Base-by-base conservation (phyloP, 2,888 invertebrate genomes). In the Dendrolimus houi region DNA sequence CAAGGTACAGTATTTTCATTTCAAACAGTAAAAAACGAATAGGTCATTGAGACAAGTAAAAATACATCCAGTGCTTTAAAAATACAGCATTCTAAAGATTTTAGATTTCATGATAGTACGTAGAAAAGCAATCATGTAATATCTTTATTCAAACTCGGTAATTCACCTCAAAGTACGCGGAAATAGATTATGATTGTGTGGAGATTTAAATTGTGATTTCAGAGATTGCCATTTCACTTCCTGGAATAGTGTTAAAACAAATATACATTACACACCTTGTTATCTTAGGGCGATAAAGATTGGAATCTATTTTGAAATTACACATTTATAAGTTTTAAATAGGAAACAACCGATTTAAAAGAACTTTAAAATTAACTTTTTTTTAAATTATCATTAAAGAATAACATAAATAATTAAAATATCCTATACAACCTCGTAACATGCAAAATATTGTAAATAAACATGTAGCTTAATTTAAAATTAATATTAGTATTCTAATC, bases 381-480 rank as follows among this genome's bases (percentile, higher is more conserved):
- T 29, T n/a, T n/a, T n/a, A n/a, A n/a, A n/a, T n/a, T n/a, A n/a
- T n/a, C n/a, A n/a, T n/a, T n/a, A n/a, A n/a, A n/a, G n/a, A n/a
- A n/a, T n/a, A n/a, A n/a, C n/a, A n/a, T n/a, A n/a, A n/a, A n/a
- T n/a, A n/a, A n/a, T n/a, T n/a, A n/a, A n/a, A 60, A 64, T 63
- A 47, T 71, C 71, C 69, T 67, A 74, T 71, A 74, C 64, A 74
- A 67, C 69, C 64, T 29, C 29, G 29, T 29, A 0, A 66, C 68
- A 77, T 80, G 81, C 77, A 75, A 78, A 80, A 71, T 72, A 77
- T 72, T 70, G 67, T 29, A 71, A 59, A 65, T 61, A 29, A 56
- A 9, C 12, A 54, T 12, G 54, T 54, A 54, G 9, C 12, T 14
- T 53, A 53, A 53, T 54, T 29, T 17, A 8, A n/a, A 53, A 17